Conservation (phyloP, 2,113 vertebrate species). For the Melanotaenia duboulayi region DNA sequence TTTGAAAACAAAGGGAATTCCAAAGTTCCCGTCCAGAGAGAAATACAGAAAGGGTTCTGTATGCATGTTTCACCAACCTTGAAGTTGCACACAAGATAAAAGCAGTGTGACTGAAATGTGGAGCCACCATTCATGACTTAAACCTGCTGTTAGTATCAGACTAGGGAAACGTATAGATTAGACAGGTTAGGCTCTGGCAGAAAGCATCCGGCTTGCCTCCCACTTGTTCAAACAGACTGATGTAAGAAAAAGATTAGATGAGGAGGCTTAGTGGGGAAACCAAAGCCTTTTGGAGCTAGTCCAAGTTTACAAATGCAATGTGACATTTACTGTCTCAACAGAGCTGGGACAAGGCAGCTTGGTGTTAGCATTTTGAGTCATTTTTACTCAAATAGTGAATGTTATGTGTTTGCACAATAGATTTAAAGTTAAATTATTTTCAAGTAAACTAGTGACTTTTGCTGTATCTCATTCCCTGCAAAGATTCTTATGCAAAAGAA, state of each 20-base stretch:
- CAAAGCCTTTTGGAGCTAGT: conserved; percentile 16
- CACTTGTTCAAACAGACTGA: conserved; percentile 15
- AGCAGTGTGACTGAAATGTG: conserved; percentile 20
- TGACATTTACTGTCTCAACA: conserved; percentile 15
- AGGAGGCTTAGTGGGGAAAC: conserved; percentile 41
- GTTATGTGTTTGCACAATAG: not conserved
- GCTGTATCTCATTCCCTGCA: too few relatives aligned
- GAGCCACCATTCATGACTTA: conserved; percentile 12
- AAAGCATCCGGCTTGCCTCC: too few relatives aligned
- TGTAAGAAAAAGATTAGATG: conserved; percentile 40
- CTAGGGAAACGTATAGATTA: conserved; percentile 33
- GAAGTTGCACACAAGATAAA: conserved; percentile 42
- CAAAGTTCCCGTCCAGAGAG: conserved; percentile 32
- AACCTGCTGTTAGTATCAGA: conserved; percentile 31
- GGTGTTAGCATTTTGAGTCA: not conserved
- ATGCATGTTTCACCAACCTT: not conserved
- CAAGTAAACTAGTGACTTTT: too few relatives aligned
- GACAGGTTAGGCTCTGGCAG: conserved; percentile 10
- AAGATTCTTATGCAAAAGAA: too few relatives aligned
- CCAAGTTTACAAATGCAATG: conserved; percentile 7
- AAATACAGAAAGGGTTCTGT: conserved; percentile 34
- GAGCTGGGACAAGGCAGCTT: not conserved
- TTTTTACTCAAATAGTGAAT: not conserved
- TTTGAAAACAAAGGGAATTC: conserved; percentile 15
- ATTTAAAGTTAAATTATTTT: too few relatives aligned